These are phyloP conservation scores for Patella depressa DNA, from an alignment of 2,888 invertebrate species.

Conservation along the genomic window DNA sequence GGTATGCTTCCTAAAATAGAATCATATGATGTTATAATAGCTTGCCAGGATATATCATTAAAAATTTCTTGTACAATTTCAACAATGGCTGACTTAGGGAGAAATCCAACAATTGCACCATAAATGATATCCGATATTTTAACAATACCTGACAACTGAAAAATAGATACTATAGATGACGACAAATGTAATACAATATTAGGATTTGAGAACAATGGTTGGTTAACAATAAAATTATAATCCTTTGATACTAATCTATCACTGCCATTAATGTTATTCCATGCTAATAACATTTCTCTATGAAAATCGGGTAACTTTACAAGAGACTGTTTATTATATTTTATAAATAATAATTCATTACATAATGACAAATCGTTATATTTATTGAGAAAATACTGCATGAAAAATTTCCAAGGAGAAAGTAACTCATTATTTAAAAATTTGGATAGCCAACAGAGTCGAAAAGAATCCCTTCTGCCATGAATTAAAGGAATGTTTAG, in stretches of 20 bases:
- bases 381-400: background rate
- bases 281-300: background rate
- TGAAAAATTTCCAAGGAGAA: background rate
- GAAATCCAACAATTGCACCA: background rate
- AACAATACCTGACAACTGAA: background rate
- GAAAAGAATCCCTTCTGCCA: background rate
- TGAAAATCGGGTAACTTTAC: background rate
- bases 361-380: background rate
- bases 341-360: background rate
- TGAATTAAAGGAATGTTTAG: background rate
- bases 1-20: background rate
- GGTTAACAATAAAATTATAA: background rate
- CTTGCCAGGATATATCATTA: background rate
- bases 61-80: slow-evolving; percentile 1
- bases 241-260: background rate
- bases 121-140: background rate
- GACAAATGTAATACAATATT: background rate
- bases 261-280: background rate
- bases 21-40: background rate
- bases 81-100: background rate
- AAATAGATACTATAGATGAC: background rate
- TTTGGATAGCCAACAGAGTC: background rate
- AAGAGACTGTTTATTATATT: background rate
- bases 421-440: background rate
- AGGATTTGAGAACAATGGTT: background rate